phyloP scores from a whole-genome alignment of 2,113 vertebrate species.

The Lepisosteus oculatus region DNA sequence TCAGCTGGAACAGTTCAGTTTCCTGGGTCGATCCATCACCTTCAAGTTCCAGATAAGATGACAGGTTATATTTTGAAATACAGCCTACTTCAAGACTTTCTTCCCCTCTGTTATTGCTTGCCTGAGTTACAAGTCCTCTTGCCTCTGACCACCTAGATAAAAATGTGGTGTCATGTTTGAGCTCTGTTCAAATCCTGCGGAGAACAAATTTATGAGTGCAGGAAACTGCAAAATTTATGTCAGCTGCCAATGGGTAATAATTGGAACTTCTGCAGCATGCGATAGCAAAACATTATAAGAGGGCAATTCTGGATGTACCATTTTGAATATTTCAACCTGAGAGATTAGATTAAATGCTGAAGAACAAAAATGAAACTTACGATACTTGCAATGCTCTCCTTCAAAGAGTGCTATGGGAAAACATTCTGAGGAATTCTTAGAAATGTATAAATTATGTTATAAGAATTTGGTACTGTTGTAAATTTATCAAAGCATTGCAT shows the following conservation, averaged over 20 bases:
- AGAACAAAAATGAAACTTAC: no score
- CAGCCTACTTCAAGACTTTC: neutral
- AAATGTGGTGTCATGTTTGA: conserved; percentile 3
- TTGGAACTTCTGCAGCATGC: neutral
- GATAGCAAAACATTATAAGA: neutral
- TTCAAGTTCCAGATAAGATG: conserved; percentile 11
- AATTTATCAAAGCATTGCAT: no score
- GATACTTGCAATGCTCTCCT: no score
- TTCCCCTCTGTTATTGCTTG: neutral
- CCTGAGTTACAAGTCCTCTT: neutral
- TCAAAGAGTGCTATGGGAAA: no score
- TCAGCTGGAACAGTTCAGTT: conserved; percentile 9
- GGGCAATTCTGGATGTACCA: no score
- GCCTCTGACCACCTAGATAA: conserved; percentile 31
- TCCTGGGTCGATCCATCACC: conserved; percentile 27
- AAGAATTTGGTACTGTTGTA: no score
- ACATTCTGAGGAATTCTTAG: no score
- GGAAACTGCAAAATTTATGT: conserved; percentile 20
- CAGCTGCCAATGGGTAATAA: neutral
- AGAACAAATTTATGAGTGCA: conserved; percentile 38
- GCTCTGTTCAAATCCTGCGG: conserved; percentile 28
- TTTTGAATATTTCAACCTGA: no score
- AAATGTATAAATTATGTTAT: no score
- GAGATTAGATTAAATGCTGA: no score
- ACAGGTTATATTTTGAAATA: conserved; percentile 8